phyloP scores from a whole-genome alignment of 2,113 vertebrate genomes.

The Sinocyclocheilus maitianheensis region DNA sequence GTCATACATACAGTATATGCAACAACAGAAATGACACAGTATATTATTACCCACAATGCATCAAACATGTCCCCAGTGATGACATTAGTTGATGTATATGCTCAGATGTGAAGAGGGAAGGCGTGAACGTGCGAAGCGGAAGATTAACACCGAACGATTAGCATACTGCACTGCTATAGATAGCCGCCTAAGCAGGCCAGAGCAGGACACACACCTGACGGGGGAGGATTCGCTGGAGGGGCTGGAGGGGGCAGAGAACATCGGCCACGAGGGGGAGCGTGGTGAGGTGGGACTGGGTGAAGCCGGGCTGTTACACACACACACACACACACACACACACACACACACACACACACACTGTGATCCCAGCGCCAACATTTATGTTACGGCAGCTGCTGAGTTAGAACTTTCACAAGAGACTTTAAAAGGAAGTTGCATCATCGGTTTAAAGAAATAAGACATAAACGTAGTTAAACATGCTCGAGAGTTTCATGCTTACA shows the following conservation, averaged over 20 bases:
- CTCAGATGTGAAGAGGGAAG: neutral
- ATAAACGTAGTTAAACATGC: neutral
- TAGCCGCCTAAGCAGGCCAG: neutral
- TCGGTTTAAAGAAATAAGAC: neutral
- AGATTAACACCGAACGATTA: neutral
- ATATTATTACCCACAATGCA: no score
- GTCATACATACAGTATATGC: no score
- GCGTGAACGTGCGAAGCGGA: neutral
- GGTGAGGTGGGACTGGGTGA: conserved; percentile 93
- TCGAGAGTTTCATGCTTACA: neutral
- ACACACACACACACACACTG: conserved; percentile 39
- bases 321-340: conserved; percentile 51
- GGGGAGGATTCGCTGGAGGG: conserved; percentile 96
- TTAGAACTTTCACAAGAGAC: neutral
- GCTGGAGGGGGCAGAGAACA: conserved; percentile 97
- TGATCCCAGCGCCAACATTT: neutral
- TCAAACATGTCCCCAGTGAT: no score
- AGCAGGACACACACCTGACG: conserved; percentile 82
- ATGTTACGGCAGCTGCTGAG: no score
- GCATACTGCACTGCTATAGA: conserved; percentile 6
- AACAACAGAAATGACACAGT: no score
- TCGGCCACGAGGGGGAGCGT: conserved; percentile 95
- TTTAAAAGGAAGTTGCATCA: neutral
- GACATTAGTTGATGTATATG: neutral
- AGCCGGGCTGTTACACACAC: conserved; percentile 76